A percentile compares a stretch with the other conserved stretches of the same genome.
These are phyloP conservation scores for Mimachlamys varia DNA, from an alignment of 2,888 invertebrate species.

Conservation along the genomic window DNA sequence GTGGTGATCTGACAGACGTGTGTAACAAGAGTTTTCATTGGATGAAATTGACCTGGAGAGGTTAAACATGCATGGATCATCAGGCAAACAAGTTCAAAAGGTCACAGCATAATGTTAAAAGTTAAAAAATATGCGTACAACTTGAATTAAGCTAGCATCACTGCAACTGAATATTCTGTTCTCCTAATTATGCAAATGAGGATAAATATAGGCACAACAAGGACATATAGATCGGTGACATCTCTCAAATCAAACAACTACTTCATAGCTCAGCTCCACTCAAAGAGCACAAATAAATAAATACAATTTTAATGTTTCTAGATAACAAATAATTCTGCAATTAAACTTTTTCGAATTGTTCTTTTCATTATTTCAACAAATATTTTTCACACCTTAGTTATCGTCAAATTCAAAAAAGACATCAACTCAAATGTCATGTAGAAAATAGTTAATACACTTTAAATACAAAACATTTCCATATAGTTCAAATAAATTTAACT, in stretches of 20 bases:
- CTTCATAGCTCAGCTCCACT: neutral
- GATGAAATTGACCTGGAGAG: neutral
- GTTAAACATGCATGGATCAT: neutral
- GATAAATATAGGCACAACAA: neutral
- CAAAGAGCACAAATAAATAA: neutral
- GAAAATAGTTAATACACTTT: too few relatives aligned
- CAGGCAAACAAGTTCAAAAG: slow-evolving; percentile 26
- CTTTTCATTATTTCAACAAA: neutral
- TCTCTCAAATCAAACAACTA: neutral
- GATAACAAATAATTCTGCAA: neutral
- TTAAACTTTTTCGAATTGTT: neutral
- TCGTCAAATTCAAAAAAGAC: neutral
- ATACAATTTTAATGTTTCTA: neutral
- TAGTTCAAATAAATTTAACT: too few relatives aligned
- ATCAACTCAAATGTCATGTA: neutral
- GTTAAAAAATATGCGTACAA: neutral
- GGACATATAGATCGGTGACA: neutral
- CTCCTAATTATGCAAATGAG: neutral
- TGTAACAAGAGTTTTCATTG: slow-evolving; percentile 24
- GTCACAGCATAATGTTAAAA: neutral
- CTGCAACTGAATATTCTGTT: neutral
- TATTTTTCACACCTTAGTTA: neutral
- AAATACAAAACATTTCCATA: too few relatives aligned
- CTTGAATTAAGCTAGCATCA: neutral
- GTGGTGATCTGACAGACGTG: slow-evolving; percentile 20